A percentile compares a stretch with the other conserved stretches of the same genome.
Conservation (phyloP, 2,113 vertebrate species). For the Isurus oxyrinchus region DNA sequence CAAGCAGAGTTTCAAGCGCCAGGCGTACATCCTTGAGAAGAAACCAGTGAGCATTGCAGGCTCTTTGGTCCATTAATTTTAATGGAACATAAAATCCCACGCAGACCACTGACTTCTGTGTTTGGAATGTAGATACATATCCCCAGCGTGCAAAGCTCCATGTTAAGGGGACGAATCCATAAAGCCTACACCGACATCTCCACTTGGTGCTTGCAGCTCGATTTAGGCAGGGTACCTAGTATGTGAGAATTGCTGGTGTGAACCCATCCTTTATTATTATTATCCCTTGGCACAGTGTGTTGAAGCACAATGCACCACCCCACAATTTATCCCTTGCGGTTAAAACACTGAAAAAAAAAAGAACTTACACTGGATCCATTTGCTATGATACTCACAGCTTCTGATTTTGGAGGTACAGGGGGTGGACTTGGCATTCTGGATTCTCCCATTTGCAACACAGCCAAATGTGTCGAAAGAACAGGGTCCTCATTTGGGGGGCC, state of each 20-base stretch:
- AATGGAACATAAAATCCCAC: neutral
- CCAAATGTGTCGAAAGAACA: conserved; percentile 47
- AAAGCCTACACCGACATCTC: neutral
- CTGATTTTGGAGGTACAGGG: conserved; percentile 91
- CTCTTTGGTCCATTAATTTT: neutral
- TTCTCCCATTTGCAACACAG: conserved; percentile 54
- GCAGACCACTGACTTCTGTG: neutral
- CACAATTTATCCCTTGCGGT: neutral
- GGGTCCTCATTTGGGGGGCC: conserved; percentile 57
- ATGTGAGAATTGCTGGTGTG: neutral
- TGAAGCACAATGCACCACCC: neutral
- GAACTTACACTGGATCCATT: conserved; percentile 19
- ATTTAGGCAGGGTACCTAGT: neutral
- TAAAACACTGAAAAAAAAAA: neutral
- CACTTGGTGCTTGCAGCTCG: neutral
- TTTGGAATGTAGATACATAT: neutral
- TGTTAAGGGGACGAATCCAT: neutral
- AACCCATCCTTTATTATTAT: neutral
- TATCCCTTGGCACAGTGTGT: neutral
- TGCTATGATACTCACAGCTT: conserved; percentile 77
- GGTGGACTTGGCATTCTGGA: conserved; percentile 66
- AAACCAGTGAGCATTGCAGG: neutral
- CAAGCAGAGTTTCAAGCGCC: neutral
- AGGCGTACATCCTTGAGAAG: neutral
- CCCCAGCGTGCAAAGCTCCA: neutral